Evolutionary conservation across 64 coral and sea anemone species (phyloP).

Genomic region (Dendrophyllia cribrosa): DNA sequence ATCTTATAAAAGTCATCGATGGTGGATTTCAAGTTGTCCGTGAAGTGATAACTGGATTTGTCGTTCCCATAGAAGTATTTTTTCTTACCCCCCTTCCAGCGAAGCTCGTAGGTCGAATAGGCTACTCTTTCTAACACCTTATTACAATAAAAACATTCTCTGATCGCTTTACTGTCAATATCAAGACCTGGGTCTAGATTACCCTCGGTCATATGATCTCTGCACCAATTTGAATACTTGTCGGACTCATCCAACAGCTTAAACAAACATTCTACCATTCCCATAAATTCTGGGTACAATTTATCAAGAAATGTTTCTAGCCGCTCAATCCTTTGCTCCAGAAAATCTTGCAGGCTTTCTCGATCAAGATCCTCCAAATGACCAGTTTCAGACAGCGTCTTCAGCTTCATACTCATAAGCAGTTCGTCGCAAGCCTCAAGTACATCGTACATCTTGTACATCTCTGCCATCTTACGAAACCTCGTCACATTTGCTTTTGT

Average conservation of each 20-base stretch:
- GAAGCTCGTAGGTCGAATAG: too few species aligned
- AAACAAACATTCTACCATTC: not conserved
- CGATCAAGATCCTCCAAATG: not conserved
- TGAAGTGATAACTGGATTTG: too few species aligned
- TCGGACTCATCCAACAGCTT: not conserved
- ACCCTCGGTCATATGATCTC: not conserved
- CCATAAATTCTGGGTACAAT: constrained; percentile 17
- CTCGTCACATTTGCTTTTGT: not conserved
- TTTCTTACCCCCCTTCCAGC: too few species aligned
- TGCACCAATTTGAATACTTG: not conserved
- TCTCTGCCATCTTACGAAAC: not conserved
- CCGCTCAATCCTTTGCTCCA: not conserved
- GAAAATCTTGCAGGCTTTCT: not conserved
- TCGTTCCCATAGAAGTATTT: too few species aligned
- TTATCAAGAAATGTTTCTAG: not conserved
- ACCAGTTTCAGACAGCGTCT: not conserved
- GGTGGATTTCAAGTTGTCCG: too few species aligned
- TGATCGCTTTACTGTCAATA: too few species aligned
- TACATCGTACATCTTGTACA: not conserved
- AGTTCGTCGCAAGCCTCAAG: not conserved
- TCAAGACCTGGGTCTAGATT: not conserved
- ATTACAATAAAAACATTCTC: too few species aligned
- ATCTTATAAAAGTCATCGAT: too few species aligned
- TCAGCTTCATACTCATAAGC: not conserved
- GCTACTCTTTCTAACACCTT: too few species aligned